A percentile compares a stretch with the other conserved stretches of the same genome.
These are phyloP conservation scores for Drosophila kikkawai DNA, from an alignment of 1,140 invertebrate species.

Conservation along the genomic window DNA sequence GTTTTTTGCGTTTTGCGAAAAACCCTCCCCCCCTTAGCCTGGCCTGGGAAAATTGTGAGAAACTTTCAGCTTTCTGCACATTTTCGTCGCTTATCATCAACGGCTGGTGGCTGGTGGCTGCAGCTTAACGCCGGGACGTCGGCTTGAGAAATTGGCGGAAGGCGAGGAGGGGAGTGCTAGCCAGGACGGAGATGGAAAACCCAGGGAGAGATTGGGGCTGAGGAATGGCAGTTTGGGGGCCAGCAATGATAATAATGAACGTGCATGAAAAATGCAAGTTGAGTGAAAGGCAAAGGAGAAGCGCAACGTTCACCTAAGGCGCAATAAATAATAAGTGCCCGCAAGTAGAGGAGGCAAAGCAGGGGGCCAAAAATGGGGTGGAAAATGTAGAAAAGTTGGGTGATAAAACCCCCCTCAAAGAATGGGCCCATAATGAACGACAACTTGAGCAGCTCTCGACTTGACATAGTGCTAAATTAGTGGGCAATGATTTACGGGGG, in stretches of 20 bases:
- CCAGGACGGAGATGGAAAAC: conserved; percentile 18
- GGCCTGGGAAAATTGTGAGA: conserved; percentile 80
- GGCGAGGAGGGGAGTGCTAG: conserved; percentile 3
- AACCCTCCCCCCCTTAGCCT: background rate
- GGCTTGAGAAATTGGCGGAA: conserved; percentile 25
- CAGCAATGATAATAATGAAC: conserved; percentile 79
- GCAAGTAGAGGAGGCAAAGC: conserved; percentile 7
- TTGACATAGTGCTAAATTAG: conserved; percentile 82
- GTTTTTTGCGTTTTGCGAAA: conserved; percentile 61
- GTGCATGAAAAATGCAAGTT: conserved; percentile 82
- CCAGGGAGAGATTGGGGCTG: background rate
- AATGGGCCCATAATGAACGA: conserved; percentile 79
- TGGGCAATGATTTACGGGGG: conserved; percentile 56
- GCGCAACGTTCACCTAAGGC: conserved; percentile 71
- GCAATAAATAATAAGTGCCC: conserved; percentile 80
- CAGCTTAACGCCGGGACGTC: conserved; percentile 54
- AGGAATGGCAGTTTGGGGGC: conserved; percentile 32
- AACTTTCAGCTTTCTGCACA: conserved; percentile 83
- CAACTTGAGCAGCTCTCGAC: conserved; percentile 67
- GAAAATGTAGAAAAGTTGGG: background rate
- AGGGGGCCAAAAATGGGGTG: background rate
- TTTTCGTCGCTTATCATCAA: conserved; percentile 80
- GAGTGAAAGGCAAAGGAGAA: conserved; percentile 60
- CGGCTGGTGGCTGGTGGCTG: conserved; percentile 49
- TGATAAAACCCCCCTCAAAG: conserved; percentile 32